Conservation (phyloP, 2,797 vertebrate genomes). For the Clarias platycephalus region DNA sequence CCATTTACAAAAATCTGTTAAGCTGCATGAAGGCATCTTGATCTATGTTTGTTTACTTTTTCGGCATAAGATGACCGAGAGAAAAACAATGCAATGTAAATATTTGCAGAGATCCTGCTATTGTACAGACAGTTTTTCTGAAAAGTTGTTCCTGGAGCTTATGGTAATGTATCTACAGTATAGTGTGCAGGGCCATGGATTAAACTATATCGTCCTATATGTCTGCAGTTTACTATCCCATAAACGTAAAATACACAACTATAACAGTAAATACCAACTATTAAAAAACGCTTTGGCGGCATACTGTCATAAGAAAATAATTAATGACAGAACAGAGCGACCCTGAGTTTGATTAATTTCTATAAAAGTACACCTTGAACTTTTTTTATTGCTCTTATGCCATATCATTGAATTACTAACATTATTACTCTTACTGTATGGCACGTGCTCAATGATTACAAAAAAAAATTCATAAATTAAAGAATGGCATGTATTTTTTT, state of each 20-base stretch:
- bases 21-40: not conserved
- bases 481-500: not conserved
- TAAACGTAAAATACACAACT: not conserved
- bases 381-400: not conserved
- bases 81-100: constrained; percentile 10
- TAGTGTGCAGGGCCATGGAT: not conserved
- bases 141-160: not conserved
- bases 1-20: not conserved
- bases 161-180: not conserved
- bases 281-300: not conserved
- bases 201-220: not conserved
- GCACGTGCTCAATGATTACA: not conserved
- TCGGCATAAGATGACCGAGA: not conserved
- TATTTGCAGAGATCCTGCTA: not conserved
- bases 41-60: not conserved
- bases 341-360: not conserved
- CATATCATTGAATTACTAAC: not conserved
- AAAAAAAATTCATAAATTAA: not conserved
- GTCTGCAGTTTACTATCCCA: not conserved
- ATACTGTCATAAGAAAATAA: not conserved
- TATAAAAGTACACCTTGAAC: not conserved
- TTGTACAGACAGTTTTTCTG: not conserved
- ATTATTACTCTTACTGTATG: too few relatives aligned
- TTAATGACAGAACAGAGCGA: not conserved
- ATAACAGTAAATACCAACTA: not conserved